phyloP scores from a whole-genome alignment of 1,140 invertebrate species.

The Idris sp. region DNA sequence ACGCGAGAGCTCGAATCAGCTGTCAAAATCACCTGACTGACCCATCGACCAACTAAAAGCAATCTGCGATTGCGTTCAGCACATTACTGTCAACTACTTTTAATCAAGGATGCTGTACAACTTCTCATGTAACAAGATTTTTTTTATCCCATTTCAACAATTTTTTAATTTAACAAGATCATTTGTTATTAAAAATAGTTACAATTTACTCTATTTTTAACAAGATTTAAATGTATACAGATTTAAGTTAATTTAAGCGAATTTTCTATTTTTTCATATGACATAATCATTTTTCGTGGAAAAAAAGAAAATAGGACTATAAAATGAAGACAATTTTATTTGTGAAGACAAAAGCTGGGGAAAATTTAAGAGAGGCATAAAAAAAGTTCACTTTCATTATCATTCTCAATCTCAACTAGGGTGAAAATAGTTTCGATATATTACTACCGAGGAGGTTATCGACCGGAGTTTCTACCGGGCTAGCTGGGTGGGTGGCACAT shows the following conservation, averaged over 20 bases:
- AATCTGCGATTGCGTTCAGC: not conserved
- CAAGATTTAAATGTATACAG: no score
- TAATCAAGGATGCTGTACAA: conserved; percentile 10
- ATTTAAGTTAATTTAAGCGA: no score
- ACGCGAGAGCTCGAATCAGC: conserved; percentile 34
- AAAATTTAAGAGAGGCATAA: conserved; percentile 5
- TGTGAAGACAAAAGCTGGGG: not conserved
- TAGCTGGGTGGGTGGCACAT: conserved; percentile 23
- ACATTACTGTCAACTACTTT: conserved; percentile 11
- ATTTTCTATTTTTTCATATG: no score
- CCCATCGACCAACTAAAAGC: conserved; percentile 31
- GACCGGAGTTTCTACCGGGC: conserved; percentile 23
- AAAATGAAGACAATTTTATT: no score
- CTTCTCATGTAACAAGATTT: no score
- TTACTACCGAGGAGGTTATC: conserved; percentile 32
- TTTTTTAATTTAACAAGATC: no score
- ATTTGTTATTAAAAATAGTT: no score
- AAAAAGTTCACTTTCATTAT: conserved; percentile 22
- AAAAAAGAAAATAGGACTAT: not conserved
- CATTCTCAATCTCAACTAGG: conserved; percentile 5
- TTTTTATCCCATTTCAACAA: no score
- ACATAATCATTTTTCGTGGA: not conserved
- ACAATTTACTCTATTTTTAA: no score
- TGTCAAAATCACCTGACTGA: conserved; percentile 43
- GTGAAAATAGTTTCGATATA: conserved; percentile 18